Percentiles rank a stretch among this genome's conserved stretches.
Evolutionary conservation across 2,797 vertebrate genomes (phyloP).

Genomic region (Prionace glauca): DNA sequence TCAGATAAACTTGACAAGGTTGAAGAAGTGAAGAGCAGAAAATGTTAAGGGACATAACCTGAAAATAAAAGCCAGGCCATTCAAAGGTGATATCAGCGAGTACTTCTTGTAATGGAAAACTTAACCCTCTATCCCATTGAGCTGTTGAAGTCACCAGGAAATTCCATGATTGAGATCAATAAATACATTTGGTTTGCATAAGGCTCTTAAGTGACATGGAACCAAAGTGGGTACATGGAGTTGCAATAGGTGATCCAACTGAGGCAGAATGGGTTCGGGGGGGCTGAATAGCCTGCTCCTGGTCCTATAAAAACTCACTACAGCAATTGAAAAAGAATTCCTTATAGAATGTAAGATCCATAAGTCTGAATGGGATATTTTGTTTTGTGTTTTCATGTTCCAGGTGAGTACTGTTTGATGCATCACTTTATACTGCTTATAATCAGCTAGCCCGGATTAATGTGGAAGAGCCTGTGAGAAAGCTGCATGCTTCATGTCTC

Average conservation of each 20-base stretch:
- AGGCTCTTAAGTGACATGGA: neutral
- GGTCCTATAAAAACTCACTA: neutral
- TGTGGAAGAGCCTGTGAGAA: conserved; percentile 29
- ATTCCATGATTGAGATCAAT: neutral
- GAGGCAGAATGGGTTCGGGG: neutral
- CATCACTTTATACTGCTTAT: conserved; percentile 22
- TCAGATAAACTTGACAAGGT: neutral
- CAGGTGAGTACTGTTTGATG: conserved; percentile 34
- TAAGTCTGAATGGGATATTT: conserved; percentile 25
- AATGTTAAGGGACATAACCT: neutral
- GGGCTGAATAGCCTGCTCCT: neutral
- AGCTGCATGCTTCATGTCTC: conserved; percentile 10
- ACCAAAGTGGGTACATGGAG: neutral
- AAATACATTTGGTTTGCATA: neutral
- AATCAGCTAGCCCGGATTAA: conserved; percentile 6
- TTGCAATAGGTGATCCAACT: neutral
- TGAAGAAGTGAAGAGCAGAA: neutral
- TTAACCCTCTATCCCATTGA: neutral
- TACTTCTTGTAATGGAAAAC: neutral
- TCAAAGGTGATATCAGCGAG: neutral
- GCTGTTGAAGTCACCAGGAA: neutral
- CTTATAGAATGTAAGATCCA: neutral
- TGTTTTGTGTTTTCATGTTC: conserved; percentile 16
- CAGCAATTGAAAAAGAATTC: conserved; percentile 12
- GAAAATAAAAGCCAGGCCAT: neutral